Conservation (phyloP, 2,888 invertebrate genomes). For the Conops quadrifasciatus region DNA sequence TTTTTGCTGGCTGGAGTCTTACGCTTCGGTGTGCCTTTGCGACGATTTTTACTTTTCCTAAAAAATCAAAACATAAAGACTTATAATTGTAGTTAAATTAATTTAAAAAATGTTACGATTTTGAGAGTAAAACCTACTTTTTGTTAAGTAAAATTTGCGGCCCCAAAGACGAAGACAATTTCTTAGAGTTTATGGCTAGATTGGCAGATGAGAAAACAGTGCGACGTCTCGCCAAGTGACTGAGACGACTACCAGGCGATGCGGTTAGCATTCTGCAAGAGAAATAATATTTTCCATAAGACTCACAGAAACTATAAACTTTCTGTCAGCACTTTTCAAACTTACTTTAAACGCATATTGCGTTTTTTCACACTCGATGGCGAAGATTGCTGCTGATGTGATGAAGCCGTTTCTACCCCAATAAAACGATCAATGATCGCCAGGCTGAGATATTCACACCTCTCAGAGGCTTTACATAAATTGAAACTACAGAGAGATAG, state of each 20-base stretch:
- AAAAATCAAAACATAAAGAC: constrained; percentile 15
- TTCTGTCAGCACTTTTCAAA: constrained; percentile 1
- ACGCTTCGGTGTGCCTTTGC: constrained; percentile 64
- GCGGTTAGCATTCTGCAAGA: constrained; percentile 64
- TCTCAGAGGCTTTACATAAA: constrained; percentile 74
- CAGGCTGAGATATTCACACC: constrained; percentile 73
- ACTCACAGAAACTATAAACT: constrained; percentile 27
- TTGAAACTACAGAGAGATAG: constrained; percentile 72
- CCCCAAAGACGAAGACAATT: constrained; percentile 53
- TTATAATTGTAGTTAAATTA: neutral
- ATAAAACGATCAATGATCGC: constrained; percentile 77
- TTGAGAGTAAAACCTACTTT: constrained; percentile 48
- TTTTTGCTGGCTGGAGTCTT: constrained; percentile 69
- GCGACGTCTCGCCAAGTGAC: constrained; percentile 78
- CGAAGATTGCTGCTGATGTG: constrained; percentile 53
- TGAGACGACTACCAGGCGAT: constrained; percentile 80
- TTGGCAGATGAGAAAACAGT: constrained; percentile 80
- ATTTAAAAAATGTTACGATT: neutral
- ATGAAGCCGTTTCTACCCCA: constrained; percentile 78
- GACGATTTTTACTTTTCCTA: constrained; percentile 56
- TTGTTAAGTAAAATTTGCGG: constrained; percentile 60
- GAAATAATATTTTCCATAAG: neutral
- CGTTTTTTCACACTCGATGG: constrained; percentile 74
- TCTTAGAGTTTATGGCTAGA: constrained; percentile 67
- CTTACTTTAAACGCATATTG: constrained; percentile 69